A percentile compares a stretch with the other conserved stretches of the same genome.
Evolutionary conservation across 1,140 invertebrate genomes (phyloP).

Genomic region (Nasonia vitripennis): DNA sequence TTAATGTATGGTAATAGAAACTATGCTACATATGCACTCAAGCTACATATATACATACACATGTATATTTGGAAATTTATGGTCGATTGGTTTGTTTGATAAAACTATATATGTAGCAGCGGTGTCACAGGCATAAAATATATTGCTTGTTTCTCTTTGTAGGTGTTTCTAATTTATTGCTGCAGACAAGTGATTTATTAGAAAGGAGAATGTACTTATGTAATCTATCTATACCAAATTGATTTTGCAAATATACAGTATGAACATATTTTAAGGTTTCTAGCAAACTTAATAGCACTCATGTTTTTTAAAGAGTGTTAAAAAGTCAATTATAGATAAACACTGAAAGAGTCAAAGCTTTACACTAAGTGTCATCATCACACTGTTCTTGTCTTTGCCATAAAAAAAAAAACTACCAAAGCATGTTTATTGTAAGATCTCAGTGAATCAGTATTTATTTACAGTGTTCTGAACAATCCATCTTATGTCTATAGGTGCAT

Average conservation of each 20-base stretch:
- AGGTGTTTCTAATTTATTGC: not conserved
- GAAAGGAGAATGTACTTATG: not conserved
- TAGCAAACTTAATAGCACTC: too few relatives aligned
- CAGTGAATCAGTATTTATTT: not conserved
- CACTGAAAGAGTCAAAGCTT: too few relatives aligned
- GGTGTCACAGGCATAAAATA: not conserved
- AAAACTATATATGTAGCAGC: not conserved
- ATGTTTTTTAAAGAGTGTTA: not conserved
- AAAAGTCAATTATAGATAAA: not conserved
- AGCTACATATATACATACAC: not conserved
- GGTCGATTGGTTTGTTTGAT: not conserved
- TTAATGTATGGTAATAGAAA: slow-evolving; percentile 23
- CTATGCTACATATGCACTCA: not conserved
- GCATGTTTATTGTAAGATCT: slow-evolving; percentile 21
- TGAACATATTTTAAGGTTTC: too few relatives aligned
- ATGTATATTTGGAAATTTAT: not conserved
- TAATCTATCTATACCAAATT: not conserved
- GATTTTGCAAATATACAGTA: too few relatives aligned
- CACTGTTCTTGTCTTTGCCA: not conserved
- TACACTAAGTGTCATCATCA: too few relatives aligned
- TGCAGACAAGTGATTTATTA: not conserved
- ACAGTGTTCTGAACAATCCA: not conserved
- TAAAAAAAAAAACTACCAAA: not conserved
- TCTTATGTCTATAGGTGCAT: too few relatives aligned
- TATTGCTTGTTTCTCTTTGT: not conserved